Percentiles rank a stretch among this genome's conserved stretches.
Evolutionary conservation across 2,888 invertebrate genomes (phyloP).

Genomic region (Diaperis boleti): DNA sequence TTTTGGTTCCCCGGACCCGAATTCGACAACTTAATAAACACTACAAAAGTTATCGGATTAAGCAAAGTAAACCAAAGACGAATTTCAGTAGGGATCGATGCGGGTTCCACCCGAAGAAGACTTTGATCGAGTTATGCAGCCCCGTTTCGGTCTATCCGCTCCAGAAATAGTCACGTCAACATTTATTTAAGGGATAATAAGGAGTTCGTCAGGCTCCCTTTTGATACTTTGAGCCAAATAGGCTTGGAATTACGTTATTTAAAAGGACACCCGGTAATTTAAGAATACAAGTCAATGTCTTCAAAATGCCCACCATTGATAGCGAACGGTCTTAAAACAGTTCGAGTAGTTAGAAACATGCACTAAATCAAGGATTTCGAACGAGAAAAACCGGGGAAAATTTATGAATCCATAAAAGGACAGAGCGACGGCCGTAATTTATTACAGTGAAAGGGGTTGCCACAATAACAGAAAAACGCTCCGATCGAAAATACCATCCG

Average conservation of each 20-base stretch:
- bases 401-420: constrained; percentile 36
- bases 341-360: constrained; percentile 28
- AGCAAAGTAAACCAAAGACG: constrained; percentile 27
- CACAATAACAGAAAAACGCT: constrained; percentile 28
- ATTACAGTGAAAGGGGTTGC: constrained; percentile 27
- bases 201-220: constrained; percentile 28
- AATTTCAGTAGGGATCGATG: constrained; percentile 17
- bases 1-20: constrained; percentile 10
- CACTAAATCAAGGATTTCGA: constrained; percentile 27
- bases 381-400: constrained; percentile 17
- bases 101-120: not conserved
- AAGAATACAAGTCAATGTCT: too few species aligned
- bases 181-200: constrained; percentile 34
- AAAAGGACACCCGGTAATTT: too few species aligned
- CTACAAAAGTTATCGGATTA: constrained; percentile 31
- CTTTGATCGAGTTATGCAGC: constrained; percentile 16
- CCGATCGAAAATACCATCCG: constrained; percentile 27
- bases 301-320: too few species aligned
- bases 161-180: constrained; percentile 26
- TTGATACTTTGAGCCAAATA: constrained; percentile 29
- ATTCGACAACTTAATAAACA: constrained; percentile 31
- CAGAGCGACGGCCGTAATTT: constrained; percentile 21
- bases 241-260: constrained; percentile 25
- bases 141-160: not conserved
- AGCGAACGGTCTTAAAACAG: constrained; percentile 27